Conservation (phyloP, 2,797 vertebrate species). For the Peromyscus attwateri region DNA sequence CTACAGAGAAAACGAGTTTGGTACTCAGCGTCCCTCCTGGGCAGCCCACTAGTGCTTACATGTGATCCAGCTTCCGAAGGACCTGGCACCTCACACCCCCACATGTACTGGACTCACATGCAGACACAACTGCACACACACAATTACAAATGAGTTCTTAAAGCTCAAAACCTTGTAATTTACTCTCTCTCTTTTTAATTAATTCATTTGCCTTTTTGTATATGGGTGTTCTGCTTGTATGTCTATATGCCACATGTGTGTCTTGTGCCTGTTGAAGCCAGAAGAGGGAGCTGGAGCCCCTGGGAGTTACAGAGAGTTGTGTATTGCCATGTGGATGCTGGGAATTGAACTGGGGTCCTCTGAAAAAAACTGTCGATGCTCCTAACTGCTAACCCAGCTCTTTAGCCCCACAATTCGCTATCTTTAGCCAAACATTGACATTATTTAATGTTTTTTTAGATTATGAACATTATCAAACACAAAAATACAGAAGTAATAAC, state of each 20-base stretch:
- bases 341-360: neutral
- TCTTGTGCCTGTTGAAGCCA: neutral
- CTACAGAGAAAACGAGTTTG: neutral
- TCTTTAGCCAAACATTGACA: conserved; percentile 18
- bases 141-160: neutral
- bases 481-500: conserved; percentile 7
- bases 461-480: conserved; percentile 18
- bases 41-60: neutral
- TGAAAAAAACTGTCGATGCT: neutral
- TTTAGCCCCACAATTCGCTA: neutral
- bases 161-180: neutral
- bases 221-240: neutral
- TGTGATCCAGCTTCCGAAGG: neutral
- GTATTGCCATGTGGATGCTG: neutral
- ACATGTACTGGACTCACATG: neutral
- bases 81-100: neutral
- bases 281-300: neutral
- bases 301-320: neutral
- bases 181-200: neutral
- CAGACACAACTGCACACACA: neutral
- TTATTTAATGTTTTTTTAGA: neutral
- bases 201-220: neutral
- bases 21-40: neutral
- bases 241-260: neutral
- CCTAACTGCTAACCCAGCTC: neutral